These are phyloP conservation scores for Tauraco hartlaubi DNA, from an alignment of 2,797 vertebrate genomes.

Conservation along the genomic window DNA sequence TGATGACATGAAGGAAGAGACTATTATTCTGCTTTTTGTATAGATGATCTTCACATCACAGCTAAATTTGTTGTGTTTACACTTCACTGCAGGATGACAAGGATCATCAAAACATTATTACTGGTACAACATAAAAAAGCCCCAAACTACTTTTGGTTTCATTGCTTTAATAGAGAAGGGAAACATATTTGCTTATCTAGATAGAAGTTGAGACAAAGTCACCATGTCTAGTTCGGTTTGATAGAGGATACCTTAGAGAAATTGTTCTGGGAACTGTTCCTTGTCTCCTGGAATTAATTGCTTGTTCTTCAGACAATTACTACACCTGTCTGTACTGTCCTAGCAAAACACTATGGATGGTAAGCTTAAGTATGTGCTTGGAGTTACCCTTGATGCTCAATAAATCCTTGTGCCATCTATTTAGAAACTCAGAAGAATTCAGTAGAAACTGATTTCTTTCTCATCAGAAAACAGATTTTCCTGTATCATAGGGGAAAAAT, in stretches of 20 bases:
- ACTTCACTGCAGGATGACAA: constrained; percentile 17
- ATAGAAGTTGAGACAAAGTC: not conserved
- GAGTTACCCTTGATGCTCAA: not conserved
- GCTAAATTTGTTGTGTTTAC: constrained; percentile 30
- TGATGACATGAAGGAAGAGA: not conserved
- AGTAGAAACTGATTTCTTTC: not conserved
- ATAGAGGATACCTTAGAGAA: not conserved
- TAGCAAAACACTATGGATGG: not conserved
- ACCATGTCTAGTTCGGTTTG: not conserved
- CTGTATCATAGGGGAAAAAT: not conserved
- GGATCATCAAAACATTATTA: not conserved
- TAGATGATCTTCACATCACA: not conserved
- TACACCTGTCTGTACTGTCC: accelerated
- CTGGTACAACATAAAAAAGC: not conserved
- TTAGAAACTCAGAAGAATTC: not conserved
- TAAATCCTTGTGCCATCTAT: not conserved
- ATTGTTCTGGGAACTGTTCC: not conserved
- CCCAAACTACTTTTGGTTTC: not conserved
- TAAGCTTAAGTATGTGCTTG: not conserved
- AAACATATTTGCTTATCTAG: not conserved
- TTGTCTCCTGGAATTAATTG: not conserved
- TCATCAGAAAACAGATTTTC: not conserved
- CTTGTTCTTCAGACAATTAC: not conserved
- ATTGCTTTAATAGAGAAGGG: not conserved
- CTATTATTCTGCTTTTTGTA: not conserved